Conservation (phyloP, 2,113 vertebrate genomes). For the Corythaixoides concolor region DNA sequence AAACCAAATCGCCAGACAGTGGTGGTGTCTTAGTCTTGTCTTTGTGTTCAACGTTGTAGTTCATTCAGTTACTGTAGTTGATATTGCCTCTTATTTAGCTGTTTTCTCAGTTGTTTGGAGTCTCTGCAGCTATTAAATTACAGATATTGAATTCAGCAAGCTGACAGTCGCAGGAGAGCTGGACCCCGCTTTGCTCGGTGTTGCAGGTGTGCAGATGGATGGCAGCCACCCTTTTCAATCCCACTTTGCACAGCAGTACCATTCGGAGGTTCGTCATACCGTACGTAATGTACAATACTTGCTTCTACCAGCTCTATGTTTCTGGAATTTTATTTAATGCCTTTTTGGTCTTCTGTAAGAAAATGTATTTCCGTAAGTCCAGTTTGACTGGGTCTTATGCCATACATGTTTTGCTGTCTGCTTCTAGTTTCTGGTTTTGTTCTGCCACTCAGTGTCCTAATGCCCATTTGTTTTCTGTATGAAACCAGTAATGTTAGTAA, state of each 20-base stretch:
- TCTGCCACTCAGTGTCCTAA: background rate
- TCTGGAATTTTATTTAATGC: background rate
- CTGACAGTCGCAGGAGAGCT: background rate
- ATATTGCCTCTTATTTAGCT: background rate
- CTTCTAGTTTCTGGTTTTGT: background rate
- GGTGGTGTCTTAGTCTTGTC: background rate
- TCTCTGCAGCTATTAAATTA: background rate
- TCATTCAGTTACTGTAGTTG: background rate
- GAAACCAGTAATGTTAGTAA: background rate
- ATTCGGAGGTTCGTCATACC: background rate
- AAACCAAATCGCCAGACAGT: rapidly evolving
- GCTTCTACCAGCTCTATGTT: background rate
- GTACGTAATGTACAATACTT: background rate
- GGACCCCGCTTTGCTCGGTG: background rate
- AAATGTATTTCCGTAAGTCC: background rate
- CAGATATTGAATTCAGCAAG: background rate
- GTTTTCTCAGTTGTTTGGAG: background rate
- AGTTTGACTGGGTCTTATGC: background rate
- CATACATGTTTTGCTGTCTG: background rate
- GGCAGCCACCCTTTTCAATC: background rate
- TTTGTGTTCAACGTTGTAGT: background rate
- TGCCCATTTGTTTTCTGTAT: background rate
- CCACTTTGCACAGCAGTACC: background rate
- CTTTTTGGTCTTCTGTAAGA: background rate
- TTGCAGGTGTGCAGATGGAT: background rate